phyloP scores from a whole-genome alignment of 2,113 vertebrate species.

The Mohoua ochrocephala region DNA sequence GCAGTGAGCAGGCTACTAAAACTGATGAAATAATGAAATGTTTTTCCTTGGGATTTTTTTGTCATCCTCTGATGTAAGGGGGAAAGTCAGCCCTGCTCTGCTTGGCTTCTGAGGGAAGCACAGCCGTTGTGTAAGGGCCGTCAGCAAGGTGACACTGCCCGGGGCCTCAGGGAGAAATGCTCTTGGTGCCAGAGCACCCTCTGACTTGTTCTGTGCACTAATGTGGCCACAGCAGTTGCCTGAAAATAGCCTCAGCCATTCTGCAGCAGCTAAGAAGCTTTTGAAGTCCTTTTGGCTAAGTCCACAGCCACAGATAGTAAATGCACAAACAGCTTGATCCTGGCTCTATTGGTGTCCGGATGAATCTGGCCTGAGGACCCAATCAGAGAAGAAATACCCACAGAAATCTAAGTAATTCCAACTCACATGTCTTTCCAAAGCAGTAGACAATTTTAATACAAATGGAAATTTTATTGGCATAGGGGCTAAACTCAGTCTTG shows the following conservation, averaged over 20 bases:
- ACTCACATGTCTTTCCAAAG: neutral
- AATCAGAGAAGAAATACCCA: neutral
- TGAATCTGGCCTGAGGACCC: neutral
- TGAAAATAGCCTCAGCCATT: neutral
- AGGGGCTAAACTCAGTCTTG: neutral
- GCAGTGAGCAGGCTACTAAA: neutral
- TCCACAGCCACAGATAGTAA: neutral
- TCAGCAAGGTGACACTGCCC: neutral
- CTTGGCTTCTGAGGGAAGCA: neutral
- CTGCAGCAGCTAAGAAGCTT: neutral
- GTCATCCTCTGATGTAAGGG: neutral
- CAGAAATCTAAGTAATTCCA: neutral
- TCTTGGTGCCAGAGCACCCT: neutral
- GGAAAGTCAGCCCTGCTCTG: neutral
- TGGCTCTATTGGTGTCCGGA: neutral
- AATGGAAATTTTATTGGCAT: constrained; percentile 31
- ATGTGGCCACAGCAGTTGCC: neutral
- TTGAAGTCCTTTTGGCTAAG: neutral
- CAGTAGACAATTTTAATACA: neutral
- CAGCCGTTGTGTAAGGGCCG: rapidly evolving
- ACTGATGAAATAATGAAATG: neutral
- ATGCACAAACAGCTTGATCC: neutral
- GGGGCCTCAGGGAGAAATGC: neutral
- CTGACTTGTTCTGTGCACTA: neutral
- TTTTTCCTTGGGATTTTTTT: neutral